phyloP scores from a whole-genome alignment of 2,113 vertebrate species.

The Xenotilapia leptura region DNA sequence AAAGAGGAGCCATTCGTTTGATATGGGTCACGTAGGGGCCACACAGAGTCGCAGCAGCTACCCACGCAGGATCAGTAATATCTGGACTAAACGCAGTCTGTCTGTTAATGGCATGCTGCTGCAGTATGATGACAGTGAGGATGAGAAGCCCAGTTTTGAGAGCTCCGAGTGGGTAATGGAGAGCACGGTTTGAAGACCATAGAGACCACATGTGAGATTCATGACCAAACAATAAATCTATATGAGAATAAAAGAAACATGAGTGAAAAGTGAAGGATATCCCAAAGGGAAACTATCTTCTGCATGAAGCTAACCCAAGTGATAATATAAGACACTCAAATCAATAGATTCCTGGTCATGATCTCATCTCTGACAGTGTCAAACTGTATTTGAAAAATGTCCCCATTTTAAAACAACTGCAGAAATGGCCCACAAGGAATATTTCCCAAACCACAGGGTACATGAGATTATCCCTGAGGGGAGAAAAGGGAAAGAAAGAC shows the following conservation, averaged over 20 bases:
- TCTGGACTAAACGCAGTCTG: constrained; percentile 98
- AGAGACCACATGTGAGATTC: constrained; percentile 58
- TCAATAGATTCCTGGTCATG: constrained; percentile 22
- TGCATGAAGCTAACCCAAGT: constrained; percentile 62
- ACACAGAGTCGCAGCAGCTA: constrained; percentile 82
- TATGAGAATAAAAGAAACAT: constrained; percentile 75
- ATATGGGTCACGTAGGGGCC: constrained; percentile 86
- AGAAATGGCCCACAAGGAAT: constrained; percentile 18
- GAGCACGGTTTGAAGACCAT: constrained; percentile 81
- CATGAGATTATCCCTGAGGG: constrained; percentile 5
- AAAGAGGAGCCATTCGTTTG: constrained; percentile 95
- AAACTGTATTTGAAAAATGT: constrained; percentile 36
- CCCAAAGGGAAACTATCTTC: constrained; percentile 12
- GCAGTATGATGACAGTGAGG: constrained; percentile 86
- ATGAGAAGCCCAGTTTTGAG: constrained; percentile 79
- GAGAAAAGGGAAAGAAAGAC: neutral
- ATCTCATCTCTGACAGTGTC: constrained; percentile 35
- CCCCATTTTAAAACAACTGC: constrained; percentile 16
- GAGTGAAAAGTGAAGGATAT: constrained; percentile 30
- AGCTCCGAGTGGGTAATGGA: constrained; percentile 98
- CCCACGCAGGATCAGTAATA: constrained; percentile 87
- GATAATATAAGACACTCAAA: constrained; percentile 28
- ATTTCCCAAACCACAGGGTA: constrained; percentile 14
- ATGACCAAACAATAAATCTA: constrained; percentile 71
- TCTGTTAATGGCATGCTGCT: constrained; percentile 95